Evolutionary conservation across 2,797 vertebrate species (phyloP), one percentile per base, ranked within the genome.

Genomic region (Catostomus latipinnis): DNA sequence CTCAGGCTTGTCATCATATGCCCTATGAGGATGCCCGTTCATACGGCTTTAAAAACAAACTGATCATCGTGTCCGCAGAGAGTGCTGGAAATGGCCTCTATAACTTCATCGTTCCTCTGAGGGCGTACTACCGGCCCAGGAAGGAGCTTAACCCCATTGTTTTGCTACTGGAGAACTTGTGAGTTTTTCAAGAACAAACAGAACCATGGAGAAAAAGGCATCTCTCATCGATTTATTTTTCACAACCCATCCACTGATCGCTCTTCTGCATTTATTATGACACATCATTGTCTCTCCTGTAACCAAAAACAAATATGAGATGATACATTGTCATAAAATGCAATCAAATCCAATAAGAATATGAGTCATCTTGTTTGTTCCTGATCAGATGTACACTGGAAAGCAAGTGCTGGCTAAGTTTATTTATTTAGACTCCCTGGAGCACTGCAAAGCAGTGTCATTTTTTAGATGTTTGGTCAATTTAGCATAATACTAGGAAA

Each of bases 101-200:
- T 90, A 96, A 96, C 91, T 96, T 95, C 88, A 94, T 95, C 1
- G 94, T 94, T 34, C 95, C 95, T 13, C 93, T 96, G 8, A 87
- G 95, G 80, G 94, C 95, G 1, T 95, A 96, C 83, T 95, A 95
- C 86, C 85, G 95, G 82, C 94, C 95, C 50, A 90, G 93, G 74
- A 95, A 95, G 86, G 95, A 95, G 88, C 94, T 96, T 14, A 96
- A 94, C 88, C 95, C 95, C 82, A 94, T 95, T 0, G 93, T 95
- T 46, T 91, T 95, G 78, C 92, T 96, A 80, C 87, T 96, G 84
- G 95, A 96, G 87, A 93, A 92, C 90, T 86, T 93, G 95, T 96
- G 84, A 94, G 94, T 58, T 13, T 68, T 49, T 13, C 6, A 57
- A 18, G 7, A 49, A 67, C 22, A 76, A 65, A 14, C 9, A 11